Conservation (phyloP, 1,140 invertebrate genomes). For the Atta cephalotes region DNA sequence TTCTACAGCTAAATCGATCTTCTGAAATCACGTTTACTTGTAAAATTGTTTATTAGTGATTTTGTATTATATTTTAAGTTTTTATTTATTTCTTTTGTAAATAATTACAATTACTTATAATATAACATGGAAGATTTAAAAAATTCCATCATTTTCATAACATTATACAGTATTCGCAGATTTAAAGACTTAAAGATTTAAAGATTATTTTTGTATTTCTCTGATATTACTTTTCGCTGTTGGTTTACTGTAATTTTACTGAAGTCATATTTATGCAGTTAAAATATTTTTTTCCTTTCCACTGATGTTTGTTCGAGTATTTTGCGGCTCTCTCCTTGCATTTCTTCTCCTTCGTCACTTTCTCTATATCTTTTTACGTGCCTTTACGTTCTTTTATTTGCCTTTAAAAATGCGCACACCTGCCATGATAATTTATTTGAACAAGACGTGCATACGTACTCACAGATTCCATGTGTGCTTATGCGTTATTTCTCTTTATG, state of each 20-base stretch:
- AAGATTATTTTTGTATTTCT: conserved; percentile 58
- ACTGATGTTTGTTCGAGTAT: not conserved
- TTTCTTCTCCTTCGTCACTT: conserved; percentile 35
- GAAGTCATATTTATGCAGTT: conserved; percentile 51
- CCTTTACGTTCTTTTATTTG: conserved; percentile 1
- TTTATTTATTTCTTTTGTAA: not conserved
- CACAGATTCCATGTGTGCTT: not conserved
- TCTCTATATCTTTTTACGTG: not conserved
- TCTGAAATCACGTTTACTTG: not conserved
- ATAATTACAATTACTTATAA: not conserved
- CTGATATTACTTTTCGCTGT: conserved; percentile 64
- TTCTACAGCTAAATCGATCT: not conserved
- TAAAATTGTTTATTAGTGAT: not conserved
- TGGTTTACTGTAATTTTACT: conserved; percentile 62
- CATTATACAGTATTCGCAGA: not conserved
- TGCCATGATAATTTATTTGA: conserved; percentile 56
- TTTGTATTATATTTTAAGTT: not conserved
- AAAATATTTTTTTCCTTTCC: conserved; percentile 21
- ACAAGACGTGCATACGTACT: not conserved
- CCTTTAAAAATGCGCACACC: not conserved
- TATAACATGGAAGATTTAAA: not conserved
- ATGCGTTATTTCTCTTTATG: not conserved
- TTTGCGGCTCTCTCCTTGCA: not conserved
- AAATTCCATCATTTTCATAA: not conserved
- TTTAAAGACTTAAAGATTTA: conserved; percentile 11